A percentile compares a stretch with the other conserved stretches of the same genome.
Evolutionary conservation across 2,113 vertebrate genomes (phyloP).

Genomic region (Tragelaphus buxtoni): DNA sequence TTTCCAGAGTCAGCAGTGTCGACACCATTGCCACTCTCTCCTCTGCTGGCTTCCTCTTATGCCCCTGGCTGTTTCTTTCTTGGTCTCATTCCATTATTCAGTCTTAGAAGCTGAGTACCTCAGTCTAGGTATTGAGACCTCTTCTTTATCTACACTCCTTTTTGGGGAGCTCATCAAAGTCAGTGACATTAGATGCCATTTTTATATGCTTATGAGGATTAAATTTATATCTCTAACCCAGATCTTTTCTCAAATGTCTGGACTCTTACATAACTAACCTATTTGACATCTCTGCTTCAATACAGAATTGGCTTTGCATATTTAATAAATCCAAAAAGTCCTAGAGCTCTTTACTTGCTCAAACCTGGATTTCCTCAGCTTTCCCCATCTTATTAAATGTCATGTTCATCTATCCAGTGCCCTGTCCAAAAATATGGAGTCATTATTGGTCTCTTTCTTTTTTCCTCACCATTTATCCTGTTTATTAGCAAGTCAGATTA

Average conservation of each 20-base stretch:
- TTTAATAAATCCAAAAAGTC: background rate
- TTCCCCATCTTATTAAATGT: background rate
- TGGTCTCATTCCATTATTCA: background rate
- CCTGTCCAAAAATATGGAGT: background rate
- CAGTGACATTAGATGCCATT: background rate
- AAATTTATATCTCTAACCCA: background rate
- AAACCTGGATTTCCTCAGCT: background rate
- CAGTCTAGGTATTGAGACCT: background rate
- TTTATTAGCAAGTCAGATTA: background rate
- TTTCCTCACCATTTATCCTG: background rate
- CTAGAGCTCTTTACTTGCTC: background rate
- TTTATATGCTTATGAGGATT: background rate
- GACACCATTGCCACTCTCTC: background rate
- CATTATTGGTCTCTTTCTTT: background rate
- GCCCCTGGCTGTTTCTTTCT: background rate
- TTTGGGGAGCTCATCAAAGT: background rate
- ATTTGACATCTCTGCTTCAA: background rate
- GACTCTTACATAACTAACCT: background rate
- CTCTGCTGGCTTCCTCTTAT: background rate
- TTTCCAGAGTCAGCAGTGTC: background rate
- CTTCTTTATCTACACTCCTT: background rate
- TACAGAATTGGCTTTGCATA: background rate
- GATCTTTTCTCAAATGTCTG: background rate
- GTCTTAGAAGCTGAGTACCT: background rate
- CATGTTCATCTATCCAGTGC: background rate